Evolutionary conservation across 2,797 vertebrate genomes (phyloP).

Genomic region (Rhinogobio ventralis): DNA sequence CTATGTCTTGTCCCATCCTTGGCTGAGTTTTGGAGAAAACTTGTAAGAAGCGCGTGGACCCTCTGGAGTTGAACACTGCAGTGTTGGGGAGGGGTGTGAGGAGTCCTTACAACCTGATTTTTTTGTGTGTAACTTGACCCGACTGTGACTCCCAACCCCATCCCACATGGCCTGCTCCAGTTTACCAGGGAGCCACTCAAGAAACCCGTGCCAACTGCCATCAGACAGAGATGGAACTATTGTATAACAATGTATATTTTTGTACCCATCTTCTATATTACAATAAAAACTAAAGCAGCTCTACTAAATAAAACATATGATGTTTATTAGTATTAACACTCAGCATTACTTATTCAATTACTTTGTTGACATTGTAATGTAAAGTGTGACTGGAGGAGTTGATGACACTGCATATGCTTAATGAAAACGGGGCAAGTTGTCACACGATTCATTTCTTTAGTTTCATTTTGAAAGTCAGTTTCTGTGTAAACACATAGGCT

Average conservation of each 20-base stretch:
- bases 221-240: slow-evolving; percentile 51
- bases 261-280: slow-evolving; percentile 30
- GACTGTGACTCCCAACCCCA: slow-evolving; percentile 69
- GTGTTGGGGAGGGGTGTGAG: slow-evolving; percentile 79
- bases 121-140: slow-evolving; percentile 75
- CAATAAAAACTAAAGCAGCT: not conserved
- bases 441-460: not conserved
- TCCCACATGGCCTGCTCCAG: slow-evolving; percentile 52
- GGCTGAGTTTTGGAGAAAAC: slow-evolving; percentile 65
- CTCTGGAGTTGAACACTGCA: slow-evolving; percentile 73
- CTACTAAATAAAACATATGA: not conserved
- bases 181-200: slow-evolving; percentile 13
- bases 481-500: not conserved
- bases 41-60: slow-evolving; percentile 68
- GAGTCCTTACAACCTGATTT: slow-evolving; percentile 74
- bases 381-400: not conserved
- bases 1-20: slow-evolving; percentile 35
- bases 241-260: slow-evolving; percentile 60
- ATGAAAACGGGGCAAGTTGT: not conserved
- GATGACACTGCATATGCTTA: not conserved
- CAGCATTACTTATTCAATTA: not conserved
- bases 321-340: not conserved
- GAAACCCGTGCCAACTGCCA: slow-evolving; percentile 26
- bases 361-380: not conserved
- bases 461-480: not conserved